Evolutionary conservation across 2,888 invertebrate genomes (phyloP), one percentile per base, ranked within the genome.

Genomic region (Scaptomyza tumidula): DNA sequence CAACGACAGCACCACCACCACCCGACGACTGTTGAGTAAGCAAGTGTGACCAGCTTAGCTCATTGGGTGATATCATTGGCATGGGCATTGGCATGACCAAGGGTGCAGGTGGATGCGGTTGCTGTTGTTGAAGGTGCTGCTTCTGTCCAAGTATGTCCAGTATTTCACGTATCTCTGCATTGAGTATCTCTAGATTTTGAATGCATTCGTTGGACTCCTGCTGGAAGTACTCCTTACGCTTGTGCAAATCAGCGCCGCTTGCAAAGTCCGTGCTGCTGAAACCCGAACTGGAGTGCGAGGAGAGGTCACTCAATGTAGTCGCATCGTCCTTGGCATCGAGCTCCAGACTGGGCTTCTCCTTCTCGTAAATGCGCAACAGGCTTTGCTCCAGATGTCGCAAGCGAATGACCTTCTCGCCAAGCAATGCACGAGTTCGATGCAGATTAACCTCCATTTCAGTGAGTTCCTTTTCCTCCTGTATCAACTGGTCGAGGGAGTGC

Each of bases 391-490:
- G 93, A 90, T 97, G 96, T 4, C 96, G 93, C 89, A 97, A 92
- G 19, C 97, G 93, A 56, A 97, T 97, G 56, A 96, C 96, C 91
- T 97, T 97, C 91, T 97, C 97, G 13, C 96, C 96, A 19, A 97
- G 93, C 37, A 97, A 92, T 5, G 96, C 96, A 1, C 96, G 94
- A 2, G 97, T 97, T 0, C 97, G 94, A 92, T 97, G 96, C 46
- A 97, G 91, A 62, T 96, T 96, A 67, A 97, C 96, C 91, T 97
- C 97, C 93, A 97, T 95, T 87, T 97, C 97, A 0, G 96, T 96
- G 2, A 96, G 92, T 73, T 96, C 96, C 68, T 96, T 95, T 90
- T 96, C 96, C 91, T 97, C 96, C 95, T 96, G 91, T 35, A 92
- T 92, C 29, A 91, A 65, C 65, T 92, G 91, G 60, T 92, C 92